These are phyloP conservation scores for Thaumetopoea pityocampa DNA, from an alignment of 1,140 invertebrate species.

Conservation along the genomic window DNA sequence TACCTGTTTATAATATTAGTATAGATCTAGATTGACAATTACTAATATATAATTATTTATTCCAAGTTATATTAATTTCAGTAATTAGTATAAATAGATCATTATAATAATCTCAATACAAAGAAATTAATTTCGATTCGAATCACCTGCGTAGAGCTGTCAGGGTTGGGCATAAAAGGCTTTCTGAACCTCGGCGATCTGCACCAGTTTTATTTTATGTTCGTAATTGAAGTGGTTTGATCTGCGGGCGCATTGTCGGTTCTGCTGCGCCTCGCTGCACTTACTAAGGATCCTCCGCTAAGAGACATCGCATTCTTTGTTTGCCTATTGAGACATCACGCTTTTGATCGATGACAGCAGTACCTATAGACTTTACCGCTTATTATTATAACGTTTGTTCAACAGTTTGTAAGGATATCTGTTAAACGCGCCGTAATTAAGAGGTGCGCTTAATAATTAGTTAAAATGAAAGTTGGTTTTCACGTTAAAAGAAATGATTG, in stretches of 20 bases:
- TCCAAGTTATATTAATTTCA: no score
- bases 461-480: no score
- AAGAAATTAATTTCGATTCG: neutral
- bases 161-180: slow-evolving; percentile 21
- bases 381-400: slow-evolving; percentile 6
- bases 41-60: no score
- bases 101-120: no score
- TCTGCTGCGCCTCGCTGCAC: slow-evolving; percentile 32
- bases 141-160: slow-evolving; percentile 4
- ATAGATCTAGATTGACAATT: no score
- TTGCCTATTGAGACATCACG: slow-evolving; percentile 45
- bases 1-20: no score
- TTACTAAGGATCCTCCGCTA: slow-evolving; percentile 20
- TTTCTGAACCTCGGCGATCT: slow-evolving; percentile 24
- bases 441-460: no score
- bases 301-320: slow-evolving; percentile 44
- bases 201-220: slow-evolving; percentile 20
- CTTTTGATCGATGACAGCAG: slow-evolving; percentile 12
- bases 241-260: slow-evolving; percentile 60
- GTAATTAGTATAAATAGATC: no score
- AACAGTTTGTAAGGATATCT: neutral
- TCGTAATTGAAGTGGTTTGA: slow-evolving; percentile 31
- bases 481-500: no score
- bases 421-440: no score
- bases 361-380: slow-evolving; percentile 2